phyloP scores from a whole-genome alignment of 2,797 vertebrate species.

The Heterohyrax brucei region DNA sequence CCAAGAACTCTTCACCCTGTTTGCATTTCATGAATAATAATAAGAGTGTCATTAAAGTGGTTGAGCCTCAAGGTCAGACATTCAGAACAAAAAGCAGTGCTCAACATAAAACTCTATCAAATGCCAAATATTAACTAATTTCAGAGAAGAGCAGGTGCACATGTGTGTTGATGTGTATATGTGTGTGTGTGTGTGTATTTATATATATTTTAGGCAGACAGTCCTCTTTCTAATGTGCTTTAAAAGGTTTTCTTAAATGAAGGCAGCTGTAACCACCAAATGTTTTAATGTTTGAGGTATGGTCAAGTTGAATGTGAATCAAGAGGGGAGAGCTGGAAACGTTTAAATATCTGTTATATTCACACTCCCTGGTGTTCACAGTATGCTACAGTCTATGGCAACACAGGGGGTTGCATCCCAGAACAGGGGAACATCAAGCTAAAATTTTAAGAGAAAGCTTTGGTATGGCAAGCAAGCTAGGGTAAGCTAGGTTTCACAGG shows the following conservation, averaged over 20 bases:
- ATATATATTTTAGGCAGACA: background rate
- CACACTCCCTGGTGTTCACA: background rate
- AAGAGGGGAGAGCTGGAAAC: background rate
- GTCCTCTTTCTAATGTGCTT: background rate
- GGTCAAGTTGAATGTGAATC: background rate
- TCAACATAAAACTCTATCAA: conserved; percentile 52
- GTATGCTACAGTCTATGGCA: background rate
- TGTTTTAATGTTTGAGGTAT: background rate
- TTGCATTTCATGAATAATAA: conserved; percentile 73
- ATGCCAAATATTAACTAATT: conserved; percentile 66
- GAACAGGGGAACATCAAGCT: background rate
- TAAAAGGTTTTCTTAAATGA: background rate
- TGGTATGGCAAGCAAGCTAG: background rate
- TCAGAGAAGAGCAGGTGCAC: background rate
- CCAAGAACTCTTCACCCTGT: conserved; percentile 19
- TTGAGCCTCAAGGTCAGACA: conserved; percentile 57
- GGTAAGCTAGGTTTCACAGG: background rate
- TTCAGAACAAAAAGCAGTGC: conserved; percentile 46
- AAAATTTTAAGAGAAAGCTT: background rate
- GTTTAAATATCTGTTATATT: background rate
- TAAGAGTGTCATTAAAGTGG: conserved; percentile 12
- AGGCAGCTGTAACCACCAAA: background rate
- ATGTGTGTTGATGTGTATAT: background rate
- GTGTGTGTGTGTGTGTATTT: background rate
- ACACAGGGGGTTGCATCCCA: background rate